Evolutionary conservation across 2,113 vertebrate species (phyloP).

Genomic region (Callipepla squamata): DNA sequence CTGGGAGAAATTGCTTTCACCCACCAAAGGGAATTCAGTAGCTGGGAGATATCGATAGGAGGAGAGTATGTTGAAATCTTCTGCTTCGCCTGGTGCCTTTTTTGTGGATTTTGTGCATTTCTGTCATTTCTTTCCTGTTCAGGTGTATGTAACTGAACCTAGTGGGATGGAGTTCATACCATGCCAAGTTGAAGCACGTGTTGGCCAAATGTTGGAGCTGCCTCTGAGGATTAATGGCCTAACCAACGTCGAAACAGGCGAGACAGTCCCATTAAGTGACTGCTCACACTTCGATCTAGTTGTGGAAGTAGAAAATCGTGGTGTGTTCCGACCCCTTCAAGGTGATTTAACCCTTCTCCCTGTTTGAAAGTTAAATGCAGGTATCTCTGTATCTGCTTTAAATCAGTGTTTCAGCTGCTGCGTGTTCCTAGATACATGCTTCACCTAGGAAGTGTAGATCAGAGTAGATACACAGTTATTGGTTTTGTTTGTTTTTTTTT

Average conservation of each 20-base stretch:
- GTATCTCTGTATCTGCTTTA: background rate
- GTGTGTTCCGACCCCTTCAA: conserved; percentile 82
- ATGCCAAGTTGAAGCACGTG: conserved; percentile 85
- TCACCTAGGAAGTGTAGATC: background rate
- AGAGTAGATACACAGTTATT: background rate
- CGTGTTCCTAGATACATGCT: background rate
- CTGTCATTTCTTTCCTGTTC: background rate
- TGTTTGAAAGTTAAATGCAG: background rate
- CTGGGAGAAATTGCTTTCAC: background rate
- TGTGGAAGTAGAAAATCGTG: conserved; percentile 86
- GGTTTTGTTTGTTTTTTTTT: background rate
- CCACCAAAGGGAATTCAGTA: background rate
- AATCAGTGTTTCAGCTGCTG: background rate
- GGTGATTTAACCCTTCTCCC: conserved; percentile 74
- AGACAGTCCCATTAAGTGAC: conserved; percentile 87
- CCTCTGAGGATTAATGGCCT: conserved; percentile 87
- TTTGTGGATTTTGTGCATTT: background rate
- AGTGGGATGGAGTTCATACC: conserved; percentile 90
- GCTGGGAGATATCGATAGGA: background rate
- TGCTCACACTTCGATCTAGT: conserved; percentile 91
- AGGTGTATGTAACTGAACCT: conserved; percentile 93
- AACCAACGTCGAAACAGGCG: conserved; percentile 62
- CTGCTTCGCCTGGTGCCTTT: background rate
- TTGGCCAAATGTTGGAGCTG: conserved; percentile 87
- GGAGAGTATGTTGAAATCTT: background rate